These are phyloP conservation scores for Stenoptilia bipunctidactyla DNA, from an alignment of 2,888 invertebrate genomes.

Conservation along the genomic window DNA sequence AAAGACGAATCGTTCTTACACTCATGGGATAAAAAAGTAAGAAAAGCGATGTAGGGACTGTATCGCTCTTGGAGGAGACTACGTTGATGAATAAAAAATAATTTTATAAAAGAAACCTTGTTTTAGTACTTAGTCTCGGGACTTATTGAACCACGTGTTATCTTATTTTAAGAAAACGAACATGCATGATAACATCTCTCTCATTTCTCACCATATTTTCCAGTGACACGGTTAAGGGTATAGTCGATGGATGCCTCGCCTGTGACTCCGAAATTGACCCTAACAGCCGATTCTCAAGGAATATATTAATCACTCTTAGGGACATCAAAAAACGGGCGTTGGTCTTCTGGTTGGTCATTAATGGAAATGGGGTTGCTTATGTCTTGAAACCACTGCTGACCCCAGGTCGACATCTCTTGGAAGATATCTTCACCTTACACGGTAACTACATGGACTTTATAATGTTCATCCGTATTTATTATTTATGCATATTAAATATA, in stretches of 20 bases:
- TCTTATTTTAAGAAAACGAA: too few relatives aligned
- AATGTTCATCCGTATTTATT: neutral
- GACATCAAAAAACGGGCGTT: constrained; percentile 15
- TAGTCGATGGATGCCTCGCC: constrained; percentile 19
- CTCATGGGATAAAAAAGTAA: too few relatives aligned
- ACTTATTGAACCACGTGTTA: too few relatives aligned
- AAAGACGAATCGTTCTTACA: too few relatives aligned
- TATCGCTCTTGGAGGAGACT: too few relatives aligned
- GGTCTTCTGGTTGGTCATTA: constrained; percentile 14
- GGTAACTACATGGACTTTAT: constrained; percentile 4
- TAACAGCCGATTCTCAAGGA: constrained; percentile 19
- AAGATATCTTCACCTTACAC: constrained; percentile 10
- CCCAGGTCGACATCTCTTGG: constrained; percentile 10
- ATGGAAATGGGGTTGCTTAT: constrained; percentile 12
- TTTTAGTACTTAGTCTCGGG: too few relatives aligned
- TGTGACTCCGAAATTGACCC: constrained; percentile 18
- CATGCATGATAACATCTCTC: too few relatives aligned
- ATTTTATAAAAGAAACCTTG: too few relatives aligned
- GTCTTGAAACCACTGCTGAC: constrained; percentile 11
- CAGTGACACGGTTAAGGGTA: constrained; percentile 18
- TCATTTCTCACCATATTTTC: too few relatives aligned
- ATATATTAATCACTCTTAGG: constrained; percentile 15
- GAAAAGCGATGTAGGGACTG: too few relatives aligned
- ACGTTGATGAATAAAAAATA: too few relatives aligned
- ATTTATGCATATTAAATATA: neutral